Percentiles rank a stretch among this genome's conserved stretches.
Conservation (phyloP, 2,113 vertebrate genomes). For the Pterocles orientalis region DNA sequence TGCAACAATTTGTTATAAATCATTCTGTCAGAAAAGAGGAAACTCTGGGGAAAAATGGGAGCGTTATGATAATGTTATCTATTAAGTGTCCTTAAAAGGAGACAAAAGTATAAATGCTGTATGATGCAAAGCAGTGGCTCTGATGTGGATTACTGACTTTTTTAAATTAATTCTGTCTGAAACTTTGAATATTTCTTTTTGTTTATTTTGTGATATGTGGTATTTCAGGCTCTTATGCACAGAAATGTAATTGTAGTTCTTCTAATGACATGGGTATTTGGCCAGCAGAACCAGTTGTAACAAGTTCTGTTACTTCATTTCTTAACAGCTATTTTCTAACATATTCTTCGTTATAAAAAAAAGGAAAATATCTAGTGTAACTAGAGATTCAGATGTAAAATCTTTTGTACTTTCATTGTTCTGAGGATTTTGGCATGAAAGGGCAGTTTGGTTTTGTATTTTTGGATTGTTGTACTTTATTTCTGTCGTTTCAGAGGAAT, state of each 20-base stretch:
- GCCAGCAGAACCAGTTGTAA: background rate
- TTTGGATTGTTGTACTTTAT: background rate
- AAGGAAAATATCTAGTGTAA: background rate
- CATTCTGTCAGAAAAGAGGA: conserved; percentile 9
- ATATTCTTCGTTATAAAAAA: background rate
- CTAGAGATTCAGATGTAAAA: background rate
- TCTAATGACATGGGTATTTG: background rate
- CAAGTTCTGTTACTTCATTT: conserved; percentile 7
- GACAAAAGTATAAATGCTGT: background rate
- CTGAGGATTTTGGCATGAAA: background rate
- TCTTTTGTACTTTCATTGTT: background rate
- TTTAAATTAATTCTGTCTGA: background rate
- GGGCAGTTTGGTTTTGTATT: background rate
- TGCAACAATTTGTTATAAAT: background rate
- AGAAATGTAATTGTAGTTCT: conserved; percentile 14
- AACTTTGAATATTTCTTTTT: conserved; percentile 9
- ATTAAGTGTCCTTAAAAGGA: background rate
- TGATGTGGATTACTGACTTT: background rate
- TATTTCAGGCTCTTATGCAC: conserved; percentile 24
- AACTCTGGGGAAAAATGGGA: background rate
- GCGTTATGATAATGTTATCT: background rate
- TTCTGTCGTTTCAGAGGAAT: background rate
- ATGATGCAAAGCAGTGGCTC: background rate
- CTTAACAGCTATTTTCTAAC: background rate
- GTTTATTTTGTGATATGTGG: conserved; percentile 20